Evolutionary conservation across 2,113 vertebrate species (phyloP).

Genomic region (Nibea coibor): DNA sequence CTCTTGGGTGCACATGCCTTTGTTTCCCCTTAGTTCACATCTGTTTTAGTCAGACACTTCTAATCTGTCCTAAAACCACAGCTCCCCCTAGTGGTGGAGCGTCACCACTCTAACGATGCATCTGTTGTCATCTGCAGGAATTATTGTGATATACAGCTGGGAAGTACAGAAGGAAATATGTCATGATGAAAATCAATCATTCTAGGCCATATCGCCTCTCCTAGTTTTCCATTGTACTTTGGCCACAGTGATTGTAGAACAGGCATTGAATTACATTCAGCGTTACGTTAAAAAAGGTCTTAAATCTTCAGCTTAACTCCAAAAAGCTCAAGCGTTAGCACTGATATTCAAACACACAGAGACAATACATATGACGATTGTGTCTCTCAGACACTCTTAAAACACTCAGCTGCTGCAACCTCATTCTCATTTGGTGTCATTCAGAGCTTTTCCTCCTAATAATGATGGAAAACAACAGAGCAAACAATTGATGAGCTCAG

Average conservation of each 20-base stretch:
- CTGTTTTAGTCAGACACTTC: background rate
- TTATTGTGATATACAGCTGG: background rate
- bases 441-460: background rate
- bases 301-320: no score
- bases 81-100: constrained; percentile 61
- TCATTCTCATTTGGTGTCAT: background rate
- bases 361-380: background rate
- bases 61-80: background rate
- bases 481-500: background rate
- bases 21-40: constrained; percentile 22
- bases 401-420: no score
- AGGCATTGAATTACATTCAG: background rate
- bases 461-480: background rate
- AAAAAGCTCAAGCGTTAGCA: no score
- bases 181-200: background rate
- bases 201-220: background rate
- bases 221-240: background rate
- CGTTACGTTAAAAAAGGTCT: background rate
- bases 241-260: background rate
- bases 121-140: background rate
- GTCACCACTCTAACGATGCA: background rate
- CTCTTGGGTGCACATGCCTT: constrained; percentile 17
- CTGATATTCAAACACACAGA: background rate
- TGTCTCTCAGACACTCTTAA: background rate
- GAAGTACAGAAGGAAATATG: background rate